Base-by-base conservation (phyloP, 1,140 invertebrate genomes). In the Spodoptera frugiperda region DNA sequence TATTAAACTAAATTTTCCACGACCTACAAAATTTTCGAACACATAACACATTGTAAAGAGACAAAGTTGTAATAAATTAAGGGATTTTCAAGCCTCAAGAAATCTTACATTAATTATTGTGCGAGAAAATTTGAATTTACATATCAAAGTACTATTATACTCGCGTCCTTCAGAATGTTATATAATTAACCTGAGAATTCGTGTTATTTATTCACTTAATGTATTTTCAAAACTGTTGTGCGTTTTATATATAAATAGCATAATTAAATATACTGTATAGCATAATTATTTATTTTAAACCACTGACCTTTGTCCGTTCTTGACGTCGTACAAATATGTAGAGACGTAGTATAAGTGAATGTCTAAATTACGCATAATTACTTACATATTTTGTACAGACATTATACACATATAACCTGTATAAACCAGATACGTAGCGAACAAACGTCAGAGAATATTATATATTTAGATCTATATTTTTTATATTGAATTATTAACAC, bases 21-120 rank as follows among this genome's bases (percentile, higher is more conserved):
- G 57, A 48, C 61, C 61, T 65, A 44, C 61, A 48, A 48, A 65
- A 65, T 21, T 48, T 65, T 63, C 59, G 33, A 39, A 63, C 21
- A 48, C 44, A 49, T 65, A 44, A 65, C 61, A 65, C 44, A 49
- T 65, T 49, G 44, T 65, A 21, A 65, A 48, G 17, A 11, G 11
- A 46, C 33, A 63, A 63, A 65, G 10, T 44, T 15, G 15, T 48
- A 49, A 65, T 65, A 65, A 65, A 65, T 65, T 65, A 65, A 9
- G 8, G 44, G 44, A 65, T 49, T 48, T 63, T 21, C 61, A 51
- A 49, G 39, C 46, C 48, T 53, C 8, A 48, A 68, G 65, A 53
- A 68, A 68, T 68, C 48, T 68, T 21, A 15, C 48, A 68, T 68
- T 68, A 53, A 68, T 68, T 68, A 68, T 68, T 68, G 53, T 51